Evolutionary conservation across 2,113 vertebrate species (phyloP).

Genomic region (Erythrolamprus reginae): DNA sequence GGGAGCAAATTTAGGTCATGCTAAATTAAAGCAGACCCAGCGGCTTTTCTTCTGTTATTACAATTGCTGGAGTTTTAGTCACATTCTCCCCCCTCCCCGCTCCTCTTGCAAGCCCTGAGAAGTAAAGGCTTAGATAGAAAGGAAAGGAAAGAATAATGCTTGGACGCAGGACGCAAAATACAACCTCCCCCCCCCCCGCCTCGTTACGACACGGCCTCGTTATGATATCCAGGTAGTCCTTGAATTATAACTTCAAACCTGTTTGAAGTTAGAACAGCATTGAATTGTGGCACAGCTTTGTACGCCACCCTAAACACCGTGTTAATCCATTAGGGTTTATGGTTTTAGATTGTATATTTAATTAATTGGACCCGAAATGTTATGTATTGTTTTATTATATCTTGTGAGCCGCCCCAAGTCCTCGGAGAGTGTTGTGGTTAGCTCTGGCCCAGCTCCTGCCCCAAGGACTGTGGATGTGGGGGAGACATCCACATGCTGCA

Average conservation of each 20-base stretch:
- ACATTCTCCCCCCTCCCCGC: too few relatives aligned
- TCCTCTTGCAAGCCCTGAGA: background rate
- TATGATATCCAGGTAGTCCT: background rate
- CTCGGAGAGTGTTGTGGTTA: too few relatives aligned
- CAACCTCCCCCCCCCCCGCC: too few relatives aligned
- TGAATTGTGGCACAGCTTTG: background rate
- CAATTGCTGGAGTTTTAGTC: background rate
- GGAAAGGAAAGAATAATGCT: background rate
- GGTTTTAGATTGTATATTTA: too few relatives aligned
- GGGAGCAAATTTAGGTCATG: background rate
- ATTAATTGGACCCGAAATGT: too few relatives aligned
- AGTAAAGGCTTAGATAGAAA: background rate
- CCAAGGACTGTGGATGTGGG: too few relatives aligned
- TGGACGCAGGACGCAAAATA: background rate
- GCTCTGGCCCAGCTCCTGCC: too few relatives aligned
- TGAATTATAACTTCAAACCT: too few relatives aligned
- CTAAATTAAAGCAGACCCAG: background rate
- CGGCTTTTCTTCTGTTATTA: background rate
- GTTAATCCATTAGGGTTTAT: too few relatives aligned
- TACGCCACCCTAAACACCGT: background rate
- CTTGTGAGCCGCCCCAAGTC: too few relatives aligned
- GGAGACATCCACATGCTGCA: too few relatives aligned
- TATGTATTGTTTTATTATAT: too few relatives aligned
- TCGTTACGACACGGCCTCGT: background rate
- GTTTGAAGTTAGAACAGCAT: background rate